These are phyloP conservation scores for Anas flavirostris DNA, from an alignment of 2,797 vertebrate species.

Conservation along the genomic window DNA sequence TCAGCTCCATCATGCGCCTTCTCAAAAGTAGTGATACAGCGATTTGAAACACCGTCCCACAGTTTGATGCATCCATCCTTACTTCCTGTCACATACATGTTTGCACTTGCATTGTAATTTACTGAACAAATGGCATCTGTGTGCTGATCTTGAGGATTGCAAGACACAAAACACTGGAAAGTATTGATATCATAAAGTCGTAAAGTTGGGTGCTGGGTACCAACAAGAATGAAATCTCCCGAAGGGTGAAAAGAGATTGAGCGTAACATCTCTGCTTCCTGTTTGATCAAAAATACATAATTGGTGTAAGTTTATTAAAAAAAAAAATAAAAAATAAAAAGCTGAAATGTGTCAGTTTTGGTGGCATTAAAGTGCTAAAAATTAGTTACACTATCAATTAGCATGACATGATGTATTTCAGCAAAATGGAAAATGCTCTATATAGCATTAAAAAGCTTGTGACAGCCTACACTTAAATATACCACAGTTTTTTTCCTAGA, in stretches of 20 bases:
- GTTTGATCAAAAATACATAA: not conserved
- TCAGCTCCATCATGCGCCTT: slow-evolving; percentile 96
- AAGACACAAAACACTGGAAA: slow-evolving; percentile 98
- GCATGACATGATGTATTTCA: not conserved
- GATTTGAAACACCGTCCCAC: slow-evolving; percentile 97
- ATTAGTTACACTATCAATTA: not conserved
- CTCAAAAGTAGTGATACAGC: slow-evolving; percentile 94
- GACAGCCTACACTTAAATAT: not conserved
- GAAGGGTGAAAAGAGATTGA: slow-evolving; percentile 98
- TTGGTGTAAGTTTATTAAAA: not conserved
- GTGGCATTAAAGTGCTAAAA: not conserved
- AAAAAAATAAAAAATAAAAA: not conserved
- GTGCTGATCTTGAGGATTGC: slow-evolving; percentile 97
- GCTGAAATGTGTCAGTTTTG: not conserved
- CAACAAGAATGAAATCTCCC: slow-evolving; percentile 95
- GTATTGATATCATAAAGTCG: slow-evolving; percentile 98
- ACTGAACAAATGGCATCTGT: slow-evolving; percentile 95
- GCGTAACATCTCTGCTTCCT: slow-evolving; percentile 98
- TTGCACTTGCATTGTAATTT: slow-evolving; percentile 91
- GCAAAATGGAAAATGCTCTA: not conserved
- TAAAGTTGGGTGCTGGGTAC: slow-evolving; percentile 96
- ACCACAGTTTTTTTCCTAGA: not conserved
- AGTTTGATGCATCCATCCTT: slow-evolving; percentile 98
- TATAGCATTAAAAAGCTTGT: not conserved
- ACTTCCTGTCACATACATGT: slow-evolving; percentile 95